phyloP scores from a whole-genome alignment of 2,797 vertebrate species.

The Myotis myotis region DNA sequence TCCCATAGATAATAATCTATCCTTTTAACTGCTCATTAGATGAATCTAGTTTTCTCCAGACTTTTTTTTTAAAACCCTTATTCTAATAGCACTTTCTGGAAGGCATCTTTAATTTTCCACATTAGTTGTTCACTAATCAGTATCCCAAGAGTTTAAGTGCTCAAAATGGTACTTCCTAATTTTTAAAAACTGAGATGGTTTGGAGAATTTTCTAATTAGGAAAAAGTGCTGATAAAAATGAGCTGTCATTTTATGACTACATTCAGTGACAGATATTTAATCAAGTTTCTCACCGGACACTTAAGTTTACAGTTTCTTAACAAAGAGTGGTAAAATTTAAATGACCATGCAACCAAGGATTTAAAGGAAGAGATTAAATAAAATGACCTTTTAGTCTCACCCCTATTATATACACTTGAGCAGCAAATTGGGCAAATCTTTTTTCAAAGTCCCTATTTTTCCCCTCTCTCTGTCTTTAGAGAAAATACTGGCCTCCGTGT shows the following conservation, averaged over 20 bases:
- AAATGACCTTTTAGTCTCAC: neutral
- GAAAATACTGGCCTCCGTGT: neutral
- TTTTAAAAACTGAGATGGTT: conserved; percentile 15
- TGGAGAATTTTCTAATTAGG: neutral
- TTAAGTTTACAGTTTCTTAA: neutral
- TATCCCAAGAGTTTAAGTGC: neutral
- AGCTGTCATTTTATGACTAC: neutral
- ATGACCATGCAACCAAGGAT: conserved; percentile 20
- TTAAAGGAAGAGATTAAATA: conserved; percentile 10
- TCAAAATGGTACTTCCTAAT: conserved; percentile 26
- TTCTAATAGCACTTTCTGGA: conserved; percentile 13
- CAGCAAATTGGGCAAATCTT: neutral
- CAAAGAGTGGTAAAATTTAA: neutral
- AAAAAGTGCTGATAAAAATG: neutral
- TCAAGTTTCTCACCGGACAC: conserved; percentile 29
- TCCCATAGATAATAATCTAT: neutral
- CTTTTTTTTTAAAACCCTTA: neutral
- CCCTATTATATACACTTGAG: neutral
- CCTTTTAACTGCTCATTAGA: neutral
- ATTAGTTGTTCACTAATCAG: conserved; percentile 47
- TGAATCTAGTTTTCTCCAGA: neutral
- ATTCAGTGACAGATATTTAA: conserved; percentile 26
- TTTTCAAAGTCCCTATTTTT: neutral
- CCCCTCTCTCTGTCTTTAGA: neutral
- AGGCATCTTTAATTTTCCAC: conserved; percentile 53